Base-by-base conservation (phyloP, 2,113 vertebrate species). In the Pundamilia nyererei region DNA sequence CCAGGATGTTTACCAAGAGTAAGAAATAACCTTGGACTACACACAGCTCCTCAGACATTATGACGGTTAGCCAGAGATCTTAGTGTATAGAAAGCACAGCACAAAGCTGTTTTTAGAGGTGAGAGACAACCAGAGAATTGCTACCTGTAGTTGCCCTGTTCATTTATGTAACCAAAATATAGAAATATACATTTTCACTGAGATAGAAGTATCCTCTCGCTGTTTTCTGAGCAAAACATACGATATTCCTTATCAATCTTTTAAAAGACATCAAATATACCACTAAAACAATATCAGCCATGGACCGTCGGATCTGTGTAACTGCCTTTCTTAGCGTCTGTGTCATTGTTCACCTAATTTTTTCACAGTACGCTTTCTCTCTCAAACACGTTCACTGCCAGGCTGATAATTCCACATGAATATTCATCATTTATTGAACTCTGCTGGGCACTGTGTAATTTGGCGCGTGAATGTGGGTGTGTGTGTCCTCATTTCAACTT, bases 1-100 rank as follows among this genome's bases (percentile, higher is more conserved):
- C 84, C 92, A 93, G 93, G 92, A 94, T 94, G 94, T 95, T 95
- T 94, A 91, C 91, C 75, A 47, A 81, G 82, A 88, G 86, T 58
- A 77, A 90, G 91, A 90, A 82, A 89, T 81, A 82, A 87, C 79
- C 85, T 77, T 85, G 81, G 58, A 65, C 82, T 47, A n/a, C 77
- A 54, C 60, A 62, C 54, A 79, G 51, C 72, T 85, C 56, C 80
- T 60, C 49, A 51, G 62, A 82, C 85, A 47, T 68, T 8, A 45
- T 42, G 51, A 77, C 47, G 29, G 6, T 17, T 10, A 6, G 53
- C 14, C 72, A 79, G 40, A 58, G 51, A 35, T 31, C 81, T 65
- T 4, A 12, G 24, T 47, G 72, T 80, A 89, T 84, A 86, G 90
- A 88, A 90, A 24, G 29, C n/a, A 82, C 55, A 65, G 56, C 5